These are phyloP conservation scores for Lophotriccus pileatus DNA, from an alignment of 2,797 vertebrate species.

Conservation along the genomic window DNA sequence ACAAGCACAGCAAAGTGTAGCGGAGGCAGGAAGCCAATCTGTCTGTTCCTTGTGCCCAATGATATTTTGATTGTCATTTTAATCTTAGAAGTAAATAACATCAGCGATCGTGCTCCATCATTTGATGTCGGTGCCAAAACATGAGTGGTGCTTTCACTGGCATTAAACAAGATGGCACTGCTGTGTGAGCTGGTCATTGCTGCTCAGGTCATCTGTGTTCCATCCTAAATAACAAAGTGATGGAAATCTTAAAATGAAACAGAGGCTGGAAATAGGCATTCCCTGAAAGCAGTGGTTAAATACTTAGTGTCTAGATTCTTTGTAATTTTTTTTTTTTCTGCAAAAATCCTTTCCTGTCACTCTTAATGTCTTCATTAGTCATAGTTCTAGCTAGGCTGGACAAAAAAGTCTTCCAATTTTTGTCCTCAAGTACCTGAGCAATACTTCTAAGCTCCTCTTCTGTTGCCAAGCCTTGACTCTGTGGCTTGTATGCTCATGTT, in stretches of 20 bases:
- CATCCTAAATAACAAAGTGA: neutral
- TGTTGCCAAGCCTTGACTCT: neutral
- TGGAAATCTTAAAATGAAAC: neutral
- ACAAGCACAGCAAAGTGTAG: neutral
- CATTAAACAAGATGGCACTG: neutral
- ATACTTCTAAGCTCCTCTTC: neutral
- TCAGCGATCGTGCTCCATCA: neutral
- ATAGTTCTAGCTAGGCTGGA: neutral
- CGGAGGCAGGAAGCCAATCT: slow-evolving; percentile 34
- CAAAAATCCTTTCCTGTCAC: neutral
- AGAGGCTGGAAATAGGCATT: neutral
- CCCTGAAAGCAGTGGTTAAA: neutral
- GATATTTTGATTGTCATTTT: slow-evolving; percentile 57
- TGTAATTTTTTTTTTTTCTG: neutral
- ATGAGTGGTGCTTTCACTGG: neutral
- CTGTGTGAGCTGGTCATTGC: neutral
- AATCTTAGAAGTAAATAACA: slow-evolving; percentile 52
- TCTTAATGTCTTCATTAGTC: neutral
- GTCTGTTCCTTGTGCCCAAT: slow-evolving; percentile 21
- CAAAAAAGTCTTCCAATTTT: neutral
- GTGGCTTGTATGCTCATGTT: neutral
- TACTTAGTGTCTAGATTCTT: neutral
- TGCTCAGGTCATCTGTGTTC: neutral
- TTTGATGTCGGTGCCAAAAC: slow-evolving; percentile 30
- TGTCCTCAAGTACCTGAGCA: neutral